Percentiles rank a stretch among this genome's conserved stretches.
phyloP scores from a whole-genome alignment of 1,140 invertebrate genomes.

The Doryteuthis pealeii region DNA sequence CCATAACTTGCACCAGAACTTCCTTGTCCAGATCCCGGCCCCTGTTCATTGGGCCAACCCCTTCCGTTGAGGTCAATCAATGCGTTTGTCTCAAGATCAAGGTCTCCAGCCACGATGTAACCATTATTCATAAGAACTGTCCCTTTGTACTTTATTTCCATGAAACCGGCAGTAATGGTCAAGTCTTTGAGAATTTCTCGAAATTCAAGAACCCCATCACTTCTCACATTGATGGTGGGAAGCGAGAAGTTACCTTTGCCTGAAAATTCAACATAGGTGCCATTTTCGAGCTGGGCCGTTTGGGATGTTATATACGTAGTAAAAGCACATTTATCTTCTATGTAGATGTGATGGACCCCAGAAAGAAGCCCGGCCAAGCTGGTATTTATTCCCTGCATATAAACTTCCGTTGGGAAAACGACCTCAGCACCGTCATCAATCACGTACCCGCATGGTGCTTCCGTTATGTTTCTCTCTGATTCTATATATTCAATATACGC shows the following conservation, averaged over 20 bases:
- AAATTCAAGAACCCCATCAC: constrained; percentile 35
- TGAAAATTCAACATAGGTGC: constrained; percentile 31
- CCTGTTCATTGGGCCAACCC: constrained; percentile 27
- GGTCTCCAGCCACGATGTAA: constrained; percentile 38
- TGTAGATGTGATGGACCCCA: constrained; percentile 46
- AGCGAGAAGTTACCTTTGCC: constrained; percentile 42
- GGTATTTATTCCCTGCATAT: constrained; percentile 44
- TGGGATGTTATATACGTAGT: constrained; percentile 37
- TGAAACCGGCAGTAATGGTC: constrained; percentile 38
- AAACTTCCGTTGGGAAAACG: constrained; percentile 47
- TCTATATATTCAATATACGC: constrained; percentile 43
- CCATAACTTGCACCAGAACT: constrained; percentile 41
- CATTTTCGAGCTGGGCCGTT: constrained; percentile 43
- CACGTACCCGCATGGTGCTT: constrained; percentile 47
- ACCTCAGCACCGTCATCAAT: constrained; percentile 44
- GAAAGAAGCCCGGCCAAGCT: constrained; percentile 39
- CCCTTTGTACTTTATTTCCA: constrained; percentile 44
- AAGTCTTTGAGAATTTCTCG: constrained; percentile 31
- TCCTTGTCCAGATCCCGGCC: constrained; percentile 30
- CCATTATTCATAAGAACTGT: constrained; percentile 45
- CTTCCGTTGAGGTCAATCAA: constrained; percentile 35
- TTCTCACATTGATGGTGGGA: constrained; percentile 39
- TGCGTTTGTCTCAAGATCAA: constrained; percentile 41
- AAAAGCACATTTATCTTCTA: constrained; percentile 36
- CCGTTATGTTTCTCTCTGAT: constrained; percentile 43